Conservation (phyloP, 2,113 vertebrate genomes). For the Erinaceus europaeus region DNA sequence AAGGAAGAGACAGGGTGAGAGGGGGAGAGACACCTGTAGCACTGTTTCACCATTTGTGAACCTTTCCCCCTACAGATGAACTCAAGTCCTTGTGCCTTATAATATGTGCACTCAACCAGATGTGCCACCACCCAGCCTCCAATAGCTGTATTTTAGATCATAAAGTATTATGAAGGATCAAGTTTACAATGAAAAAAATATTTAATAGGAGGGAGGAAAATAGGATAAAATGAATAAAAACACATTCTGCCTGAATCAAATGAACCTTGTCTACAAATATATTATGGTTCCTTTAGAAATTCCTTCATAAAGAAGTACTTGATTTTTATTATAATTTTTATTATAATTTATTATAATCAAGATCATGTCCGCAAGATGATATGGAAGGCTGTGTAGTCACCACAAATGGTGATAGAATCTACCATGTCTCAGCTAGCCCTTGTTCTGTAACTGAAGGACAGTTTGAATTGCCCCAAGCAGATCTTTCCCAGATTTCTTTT, state of each 20-base stretch:
- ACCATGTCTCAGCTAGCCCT: too few species aligned
- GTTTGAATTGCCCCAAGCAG: not conserved
- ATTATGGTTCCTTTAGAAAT: not conserved
- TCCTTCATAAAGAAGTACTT: slow-evolving; percentile 1
- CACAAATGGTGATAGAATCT: not conserved
- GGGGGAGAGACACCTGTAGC: too few species aligned
- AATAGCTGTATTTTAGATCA: slow-evolving; percentile 16
- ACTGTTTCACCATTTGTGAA: too few species aligned
- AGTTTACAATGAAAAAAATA: slow-evolving; percentile 16
- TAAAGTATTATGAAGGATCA: slow-evolving; percentile 12
- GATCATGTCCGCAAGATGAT: not conserved
- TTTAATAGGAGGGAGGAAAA: not conserved
- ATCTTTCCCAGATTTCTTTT: not conserved
- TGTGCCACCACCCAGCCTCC: too few species aligned
- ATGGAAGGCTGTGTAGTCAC: not conserved
- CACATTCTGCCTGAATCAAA: not conserved
- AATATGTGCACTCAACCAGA: too few species aligned
- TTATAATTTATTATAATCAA: too few species aligned
- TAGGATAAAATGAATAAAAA: not conserved
- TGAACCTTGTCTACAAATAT: not conserved
- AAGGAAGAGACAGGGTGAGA: too few species aligned
- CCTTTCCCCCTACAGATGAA: too few species aligned
- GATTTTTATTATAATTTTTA: slow-evolving; percentile 2
- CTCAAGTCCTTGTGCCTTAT: too few species aligned
- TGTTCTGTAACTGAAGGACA: not conserved